Evolutionary conservation across 2,888 invertebrate species (phyloP), one percentile per base, ranked within the genome.

Genomic region (Macrosiphum euphorbiae): DNA sequence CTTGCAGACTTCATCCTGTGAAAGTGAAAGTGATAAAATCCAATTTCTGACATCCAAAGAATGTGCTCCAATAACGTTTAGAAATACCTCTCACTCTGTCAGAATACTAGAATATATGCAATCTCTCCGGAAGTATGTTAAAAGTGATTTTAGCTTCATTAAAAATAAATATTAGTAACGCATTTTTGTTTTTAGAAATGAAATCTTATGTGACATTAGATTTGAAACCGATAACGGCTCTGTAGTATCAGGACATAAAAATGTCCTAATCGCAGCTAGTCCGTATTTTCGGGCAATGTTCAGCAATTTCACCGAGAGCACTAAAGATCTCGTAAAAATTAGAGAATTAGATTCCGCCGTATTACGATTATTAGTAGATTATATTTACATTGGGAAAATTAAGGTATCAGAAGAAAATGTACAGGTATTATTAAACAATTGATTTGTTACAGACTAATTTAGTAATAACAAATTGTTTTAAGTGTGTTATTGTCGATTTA

Each of bases 241-340:
- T n/a, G 4, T 67, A 67, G 1, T 67, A n/a, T 24, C 5, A n/a
- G n/a, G n/a, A n/a, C 67, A 67, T 67, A 67, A 16, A 67, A n/a
- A n/a, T 16, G n/a, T 67, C n/a, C 13, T 67, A 67, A n/a, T n/a
- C 4, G 67, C n/a, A 67, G 67, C 67, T 67, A 67, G 67, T 67
- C n/a, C n/a, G 16, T 67, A 13, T 67, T 67, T 67, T n/a, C n/a
- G 13, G 4, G 67, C 4, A n/a, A 67, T n/a, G 61, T 67, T 67
- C 4, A n/a, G 13, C 5, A n/a, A 13, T 67, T 5, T 67, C n/a
- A 4, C 13, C 3, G n/a, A 16, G 0, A n/a, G n/a, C n/a, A n/a
- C 3, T 13, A n/a, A 24, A 58, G 24, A 16, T 16, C 0, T n/a
- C 3, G 4, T 67, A 13, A 16, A 8, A n/a, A n/a, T 67, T 13